Conservation (phyloP, 2,888 invertebrate species). For the Ypsolopha sequella region DNA sequence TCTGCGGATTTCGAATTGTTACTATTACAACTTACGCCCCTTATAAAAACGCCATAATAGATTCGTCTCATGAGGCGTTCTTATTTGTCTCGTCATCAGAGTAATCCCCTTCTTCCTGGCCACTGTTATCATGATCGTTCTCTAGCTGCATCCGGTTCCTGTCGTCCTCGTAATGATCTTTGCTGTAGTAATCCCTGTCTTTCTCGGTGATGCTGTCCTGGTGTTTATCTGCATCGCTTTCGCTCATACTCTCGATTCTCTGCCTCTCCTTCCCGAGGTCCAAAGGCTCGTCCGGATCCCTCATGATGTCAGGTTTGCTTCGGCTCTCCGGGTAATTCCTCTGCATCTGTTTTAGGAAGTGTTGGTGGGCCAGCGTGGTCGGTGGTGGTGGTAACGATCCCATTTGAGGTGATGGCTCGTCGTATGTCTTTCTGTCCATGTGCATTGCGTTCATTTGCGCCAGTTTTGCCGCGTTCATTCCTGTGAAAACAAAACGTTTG, state of each 20-base stretch:
- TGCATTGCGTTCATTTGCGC: conserved; percentile 79
- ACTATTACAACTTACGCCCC: not conserved
- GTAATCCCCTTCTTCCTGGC: conserved; percentile 55
- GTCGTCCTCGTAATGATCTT: conserved; percentile 46
- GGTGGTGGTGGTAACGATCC: conserved; percentile 67
- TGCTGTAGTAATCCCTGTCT: conserved; percentile 48
- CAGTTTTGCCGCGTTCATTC: conserved; percentile 82
- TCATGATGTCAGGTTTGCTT: conserved; percentile 67
- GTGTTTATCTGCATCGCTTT: conserved; percentile 56
- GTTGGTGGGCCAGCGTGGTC: conserved; percentile 68
- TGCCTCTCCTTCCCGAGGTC: conserved; percentile 68
- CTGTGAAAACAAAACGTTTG: conserved; percentile 39
- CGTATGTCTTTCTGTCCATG: conserved; percentile 62
- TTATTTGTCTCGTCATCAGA: conserved; percentile 59
- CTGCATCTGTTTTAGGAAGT: conserved; percentile 75
- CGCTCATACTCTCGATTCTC: conserved; percentile 44
- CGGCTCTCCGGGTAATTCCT: conserved; percentile 70
- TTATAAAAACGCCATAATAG: conserved; percentile 7
- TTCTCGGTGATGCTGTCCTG: conserved; percentile 63
- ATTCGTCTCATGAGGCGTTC: conserved; percentile 49
- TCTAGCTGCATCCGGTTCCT: conserved; percentile 32
- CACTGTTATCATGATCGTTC: conserved; percentile 41
- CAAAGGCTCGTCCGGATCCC: conserved; percentile 64
- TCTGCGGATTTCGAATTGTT: too few relatives aligned
- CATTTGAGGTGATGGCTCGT: conserved; percentile 70